Percentiles rank a stretch among this genome's conserved stretches.
These are phyloP conservation scores for Eriosoma lanigerum DNA, from an alignment of 1,140 invertebrate species.

Conservation along the genomic window DNA sequence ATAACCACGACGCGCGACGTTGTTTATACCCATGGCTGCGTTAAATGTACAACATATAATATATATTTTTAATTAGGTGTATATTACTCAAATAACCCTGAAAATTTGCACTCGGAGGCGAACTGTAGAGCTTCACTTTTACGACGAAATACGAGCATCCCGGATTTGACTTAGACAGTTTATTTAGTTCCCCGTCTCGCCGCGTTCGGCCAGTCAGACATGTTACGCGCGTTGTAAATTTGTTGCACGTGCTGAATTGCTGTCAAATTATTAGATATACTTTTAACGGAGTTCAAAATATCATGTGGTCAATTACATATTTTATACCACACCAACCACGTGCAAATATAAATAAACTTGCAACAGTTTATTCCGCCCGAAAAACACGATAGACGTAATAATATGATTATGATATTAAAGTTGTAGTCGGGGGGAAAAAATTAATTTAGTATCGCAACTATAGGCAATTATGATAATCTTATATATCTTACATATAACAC, in stretches of 20 bases:
- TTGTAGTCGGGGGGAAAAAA: no score
- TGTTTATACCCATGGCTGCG: not conserved
- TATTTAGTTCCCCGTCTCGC: not conserved
- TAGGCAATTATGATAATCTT: no score
- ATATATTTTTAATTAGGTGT: slow-evolving; percentile 5
- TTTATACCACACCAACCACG: not conserved
- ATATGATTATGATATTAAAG: no score
- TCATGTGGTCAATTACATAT: not conserved
- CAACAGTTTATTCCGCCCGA: no score
- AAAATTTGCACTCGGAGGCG: slow-evolving; percentile 25
- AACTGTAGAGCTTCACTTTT: slow-evolving; percentile 41
- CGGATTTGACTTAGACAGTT: slow-evolving; percentile 10
- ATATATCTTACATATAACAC: no score
- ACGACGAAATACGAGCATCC: slow-evolving; percentile 24
- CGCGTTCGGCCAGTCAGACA: not conserved
- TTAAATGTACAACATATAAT: not conserved
- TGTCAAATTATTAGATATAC: not conserved
- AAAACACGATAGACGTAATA: no score
- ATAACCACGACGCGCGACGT: not conserved
- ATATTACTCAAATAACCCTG: slow-evolving; percentile 30
- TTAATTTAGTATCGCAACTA: no score
- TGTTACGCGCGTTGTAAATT: not conserved
- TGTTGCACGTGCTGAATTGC: slow-evolving; percentile 16
- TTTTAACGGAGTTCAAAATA: not conserved
- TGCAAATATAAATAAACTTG: no score